Conservation (phyloP, 2,888 invertebrate species). For the Buathra laborator region DNA sequence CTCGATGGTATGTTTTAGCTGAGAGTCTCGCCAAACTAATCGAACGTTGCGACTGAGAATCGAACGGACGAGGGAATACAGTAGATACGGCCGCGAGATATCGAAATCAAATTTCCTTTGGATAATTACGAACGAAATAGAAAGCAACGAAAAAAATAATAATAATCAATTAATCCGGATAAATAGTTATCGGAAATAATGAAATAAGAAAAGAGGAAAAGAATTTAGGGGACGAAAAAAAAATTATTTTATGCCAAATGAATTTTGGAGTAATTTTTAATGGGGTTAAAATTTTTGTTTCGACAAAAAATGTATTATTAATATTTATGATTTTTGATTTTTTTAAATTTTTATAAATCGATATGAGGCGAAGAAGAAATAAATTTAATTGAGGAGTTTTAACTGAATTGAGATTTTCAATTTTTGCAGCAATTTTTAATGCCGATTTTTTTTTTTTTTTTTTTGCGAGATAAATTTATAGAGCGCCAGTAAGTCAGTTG, state of each 20-base stretch:
- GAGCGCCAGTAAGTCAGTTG: background rate
- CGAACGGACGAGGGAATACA: background rate
- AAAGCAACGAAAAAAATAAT: background rate
- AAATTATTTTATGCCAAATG: no score
- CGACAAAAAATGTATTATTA: no score
- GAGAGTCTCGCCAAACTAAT: slow-evolving; percentile 28
- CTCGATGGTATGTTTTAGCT: slow-evolving; percentile 52
- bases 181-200: background rate
- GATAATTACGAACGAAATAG: background rate
- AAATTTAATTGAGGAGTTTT: background rate
- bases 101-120: background rate
- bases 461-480: background rate
- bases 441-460: background rate
- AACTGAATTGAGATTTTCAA: background rate
- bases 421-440: no score
- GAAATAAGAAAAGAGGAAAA: no score
- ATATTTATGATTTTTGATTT: no score
- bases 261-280: no score
- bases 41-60: slow-evolving; percentile 19
- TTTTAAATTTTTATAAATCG: no score
- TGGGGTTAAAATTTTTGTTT: no score
- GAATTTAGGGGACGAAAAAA: no score
- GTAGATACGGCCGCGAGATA: slow-evolving; percentile 14
- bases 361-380: no score
- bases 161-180: background rate